Percentiles rank a stretch among this genome's conserved stretches.
phyloP scores from a whole-genome alignment of 2,113 vertebrate genomes.

The Eretmochelys imbricata region DNA sequence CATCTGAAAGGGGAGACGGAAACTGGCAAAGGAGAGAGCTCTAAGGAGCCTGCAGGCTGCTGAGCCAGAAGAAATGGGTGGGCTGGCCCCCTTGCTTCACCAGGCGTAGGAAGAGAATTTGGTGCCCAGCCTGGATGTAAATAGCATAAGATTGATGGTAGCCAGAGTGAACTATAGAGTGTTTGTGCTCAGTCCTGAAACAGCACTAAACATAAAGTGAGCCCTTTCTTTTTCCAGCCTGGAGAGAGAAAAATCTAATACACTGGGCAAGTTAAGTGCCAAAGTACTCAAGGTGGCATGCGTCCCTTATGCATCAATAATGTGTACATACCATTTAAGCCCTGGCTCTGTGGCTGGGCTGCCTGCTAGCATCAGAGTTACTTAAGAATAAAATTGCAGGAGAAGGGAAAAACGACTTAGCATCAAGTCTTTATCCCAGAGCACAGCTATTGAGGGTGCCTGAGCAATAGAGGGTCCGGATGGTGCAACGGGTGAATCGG shows the following conservation, averaged over 20 bases:
- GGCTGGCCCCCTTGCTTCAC: not conserved
- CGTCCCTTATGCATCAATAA: not conserved
- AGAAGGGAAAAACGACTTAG: not conserved
- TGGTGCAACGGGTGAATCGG: not conserved
- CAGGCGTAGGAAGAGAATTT: not conserved
- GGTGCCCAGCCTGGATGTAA: accelerated
- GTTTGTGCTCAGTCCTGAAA: not conserved
- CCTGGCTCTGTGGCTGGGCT: not conserved
- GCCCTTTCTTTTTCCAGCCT: not conserved
- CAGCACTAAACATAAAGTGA: not conserved
- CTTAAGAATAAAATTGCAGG: not conserved
- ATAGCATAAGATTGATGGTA: not conserved
- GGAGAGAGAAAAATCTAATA: not conserved
- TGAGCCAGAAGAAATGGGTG: not conserved
- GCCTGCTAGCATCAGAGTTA: not conserved
- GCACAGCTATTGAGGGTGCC: not conserved
- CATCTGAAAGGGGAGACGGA: conserved; percentile 36
- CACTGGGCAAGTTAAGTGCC: not conserved
- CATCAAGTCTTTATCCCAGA: not conserved
- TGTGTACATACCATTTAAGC: not conserved
- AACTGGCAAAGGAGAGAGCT: conserved; percentile 17
- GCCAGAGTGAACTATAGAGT: not conserved
- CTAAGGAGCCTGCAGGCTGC: not conserved
- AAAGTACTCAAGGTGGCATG: not conserved
- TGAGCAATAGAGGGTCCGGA: not conserved